Evolutionary conservation across 1,140 invertebrate species (phyloP).

Genomic region (Brevipalpus yothersi): DNA sequence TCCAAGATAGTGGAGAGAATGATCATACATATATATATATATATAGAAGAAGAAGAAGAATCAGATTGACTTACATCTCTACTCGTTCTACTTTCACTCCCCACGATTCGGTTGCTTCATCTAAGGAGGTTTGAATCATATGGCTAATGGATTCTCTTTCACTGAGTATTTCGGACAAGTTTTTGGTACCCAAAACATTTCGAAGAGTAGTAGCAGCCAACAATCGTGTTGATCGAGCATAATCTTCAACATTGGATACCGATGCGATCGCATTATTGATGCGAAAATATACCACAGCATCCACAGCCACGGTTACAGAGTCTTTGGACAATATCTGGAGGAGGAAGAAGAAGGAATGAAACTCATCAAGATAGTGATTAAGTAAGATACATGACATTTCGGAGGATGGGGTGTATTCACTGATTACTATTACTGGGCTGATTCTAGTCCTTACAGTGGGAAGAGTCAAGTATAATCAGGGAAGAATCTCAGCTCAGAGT

Average conservation of each 20-base stretch:
- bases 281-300: slow-evolving; percentile 41
- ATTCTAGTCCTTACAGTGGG: no score
- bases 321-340: slow-evolving; percentile 46
- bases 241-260: slow-evolving; percentile 89
- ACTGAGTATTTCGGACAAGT: slow-evolving; percentile 62
- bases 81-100: slow-evolving; percentile 35
- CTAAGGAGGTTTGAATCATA: slow-evolving; percentile 37
- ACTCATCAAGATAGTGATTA: background rate
- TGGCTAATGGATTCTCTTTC: slow-evolving; percentile 73
- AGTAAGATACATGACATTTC: background rate
- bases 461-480: no score
- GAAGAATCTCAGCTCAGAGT: no score
- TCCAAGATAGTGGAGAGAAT: no score
- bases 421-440: background rate
- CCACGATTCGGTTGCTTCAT: slow-evolving; percentile 33
- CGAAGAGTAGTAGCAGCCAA: slow-evolving; percentile 23
- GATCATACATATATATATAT: no score
- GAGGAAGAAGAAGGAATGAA: background rate
- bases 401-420: background rate
- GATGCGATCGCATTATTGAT: slow-evolving; percentile 79
- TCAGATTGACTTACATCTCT: slow-evolving; percentile 27
- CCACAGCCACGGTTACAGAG: slow-evolving; percentile 71
- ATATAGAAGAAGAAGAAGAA: background rate
- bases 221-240: slow-evolving; percentile 48
- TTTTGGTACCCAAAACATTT: slow-evolving; percentile 52